Evolutionary conservation across 2,113 vertebrate genomes (phyloP).

Genomic region (Prietella phreatophila): DNA sequence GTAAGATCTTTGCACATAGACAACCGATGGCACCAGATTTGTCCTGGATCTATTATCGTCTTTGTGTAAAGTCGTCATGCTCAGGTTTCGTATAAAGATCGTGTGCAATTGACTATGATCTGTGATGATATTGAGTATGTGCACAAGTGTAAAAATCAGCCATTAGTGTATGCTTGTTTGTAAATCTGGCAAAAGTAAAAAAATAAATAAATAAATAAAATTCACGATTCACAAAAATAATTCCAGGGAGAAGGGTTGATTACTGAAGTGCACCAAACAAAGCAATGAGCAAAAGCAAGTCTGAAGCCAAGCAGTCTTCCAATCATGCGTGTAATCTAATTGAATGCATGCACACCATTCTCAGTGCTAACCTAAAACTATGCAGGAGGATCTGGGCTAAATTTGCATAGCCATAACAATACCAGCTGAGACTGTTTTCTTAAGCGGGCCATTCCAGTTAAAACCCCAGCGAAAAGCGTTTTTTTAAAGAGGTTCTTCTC

Average conservation of each 20-base stretch:
- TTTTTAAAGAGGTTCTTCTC: background rate
- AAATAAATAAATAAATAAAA: background rate
- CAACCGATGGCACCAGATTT: background rate
- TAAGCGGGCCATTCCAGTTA: background rate
- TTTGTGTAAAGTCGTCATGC: background rate
- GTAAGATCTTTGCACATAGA: constrained; percentile 1
- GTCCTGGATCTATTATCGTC: background rate
- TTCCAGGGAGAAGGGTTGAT: background rate
- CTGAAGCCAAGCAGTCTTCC: background rate
- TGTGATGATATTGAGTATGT: background rate
- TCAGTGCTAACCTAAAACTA: constrained; percentile 57
- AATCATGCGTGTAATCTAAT: constrained; percentile 52
- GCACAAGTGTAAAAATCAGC: background rate
- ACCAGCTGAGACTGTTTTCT: background rate
- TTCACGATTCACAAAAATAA: background rate
- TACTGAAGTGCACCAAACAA: background rate
- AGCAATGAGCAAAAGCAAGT: background rate
- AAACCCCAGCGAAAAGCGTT: constrained; percentile 20
- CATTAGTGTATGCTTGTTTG: background rate
- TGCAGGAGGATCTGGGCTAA: constrained; percentile 44
- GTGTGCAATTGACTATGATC: background rate
- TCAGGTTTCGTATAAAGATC: background rate
- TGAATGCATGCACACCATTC: constrained; percentile 43
- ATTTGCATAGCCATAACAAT: constrained; percentile 26
- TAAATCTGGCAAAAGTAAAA: background rate